Percentiles rank a stretch among this genome's conserved stretches.
These are phyloP conservation scores for Podarcis cretensis DNA, from an alignment of 2,113 vertebrate genomes.

Conservation along the genomic window DNA sequence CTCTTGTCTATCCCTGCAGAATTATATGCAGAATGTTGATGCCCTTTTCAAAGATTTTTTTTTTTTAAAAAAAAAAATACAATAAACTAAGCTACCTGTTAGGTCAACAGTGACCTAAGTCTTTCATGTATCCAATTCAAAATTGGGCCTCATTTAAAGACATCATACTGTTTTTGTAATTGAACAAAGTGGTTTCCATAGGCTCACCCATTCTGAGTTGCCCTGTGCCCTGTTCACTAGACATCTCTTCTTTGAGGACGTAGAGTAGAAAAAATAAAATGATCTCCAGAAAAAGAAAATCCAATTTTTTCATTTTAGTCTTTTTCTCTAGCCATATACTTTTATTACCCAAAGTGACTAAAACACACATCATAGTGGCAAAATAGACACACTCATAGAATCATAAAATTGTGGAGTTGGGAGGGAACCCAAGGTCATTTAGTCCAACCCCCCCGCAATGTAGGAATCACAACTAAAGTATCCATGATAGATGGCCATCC, in stretches of 20 bases:
- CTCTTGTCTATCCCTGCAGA: slow-evolving; percentile 41
- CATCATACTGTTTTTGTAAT: neutral
- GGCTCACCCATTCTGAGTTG: neutral
- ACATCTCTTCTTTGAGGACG: neutral
- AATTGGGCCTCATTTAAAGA: slow-evolving; percentile 25
- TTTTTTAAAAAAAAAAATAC: neutral
- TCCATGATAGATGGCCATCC: too few relatives aligned
- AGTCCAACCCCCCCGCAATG: too few relatives aligned
- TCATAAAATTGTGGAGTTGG: too few relatives aligned
- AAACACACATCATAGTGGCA: too few relatives aligned
- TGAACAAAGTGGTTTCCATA: slow-evolving; percentile 30
- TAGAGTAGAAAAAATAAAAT: slow-evolving; percentile 27
- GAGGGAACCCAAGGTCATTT: too few relatives aligned
- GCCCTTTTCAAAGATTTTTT: slow-evolving; percentile 16
- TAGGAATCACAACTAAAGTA: too few relatives aligned
- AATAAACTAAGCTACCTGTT: slow-evolving; percentile 5
- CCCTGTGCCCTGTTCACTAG: slow-evolving; percentile 15
- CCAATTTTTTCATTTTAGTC: neutral
- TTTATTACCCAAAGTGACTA: too few relatives aligned
- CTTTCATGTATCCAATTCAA: slow-evolving; percentile 13
- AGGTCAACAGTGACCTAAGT: slow-evolving; percentile 32
- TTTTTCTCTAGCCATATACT: too few relatives aligned
- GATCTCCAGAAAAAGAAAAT: neutral
- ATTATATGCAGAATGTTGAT: slow-evolving; percentile 21
- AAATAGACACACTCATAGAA: too few relatives aligned